Percentiles rank a stretch among this genome's conserved stretches.
These are phyloP conservation scores for Apis cerana DNA, from an alignment of 1,140 invertebrate species.

Conservation along the genomic window DNA sequence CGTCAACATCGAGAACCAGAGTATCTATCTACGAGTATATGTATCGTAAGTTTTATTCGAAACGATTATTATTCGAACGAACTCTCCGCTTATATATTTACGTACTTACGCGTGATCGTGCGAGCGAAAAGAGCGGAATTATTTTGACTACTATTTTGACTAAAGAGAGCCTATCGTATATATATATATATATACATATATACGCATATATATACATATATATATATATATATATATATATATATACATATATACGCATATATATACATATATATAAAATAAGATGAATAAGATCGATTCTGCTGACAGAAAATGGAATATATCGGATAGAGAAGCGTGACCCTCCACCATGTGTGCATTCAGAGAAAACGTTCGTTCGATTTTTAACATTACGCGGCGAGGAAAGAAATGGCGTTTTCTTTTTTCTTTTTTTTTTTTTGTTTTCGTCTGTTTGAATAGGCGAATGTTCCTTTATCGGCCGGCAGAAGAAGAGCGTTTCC, in stretches of 20 bases:
- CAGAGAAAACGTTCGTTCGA: slow-evolving; percentile 52
- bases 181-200: too few species aligned
- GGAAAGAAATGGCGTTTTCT: too few species aligned
- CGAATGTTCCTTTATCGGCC: slow-evolving; percentile 1
- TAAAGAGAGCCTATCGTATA: neutral
- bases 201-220: neutral
- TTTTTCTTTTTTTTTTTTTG: too few species aligned
- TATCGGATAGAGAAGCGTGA: slow-evolving; percentile 76
- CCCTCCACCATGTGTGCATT: slow-evolving; percentile 76
- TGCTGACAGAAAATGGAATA: slow-evolving; percentile 23
- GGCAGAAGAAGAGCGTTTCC: slow-evolving; percentile 37
- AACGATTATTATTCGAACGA: neutral
- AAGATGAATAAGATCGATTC: slow-evolving; percentile 8
- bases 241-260: too few species aligned
- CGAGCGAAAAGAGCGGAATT: neutral
- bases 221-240: too few species aligned
- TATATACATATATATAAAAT: neutral
- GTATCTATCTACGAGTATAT: too few species aligned
- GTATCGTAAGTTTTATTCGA: too few species aligned
- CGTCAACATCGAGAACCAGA: too few species aligned
- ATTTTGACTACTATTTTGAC: too few species aligned
- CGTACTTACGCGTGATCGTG: neutral
- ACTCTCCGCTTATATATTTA: neutral
- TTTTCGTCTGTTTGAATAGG: too few species aligned
- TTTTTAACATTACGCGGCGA: slow-evolving; percentile 26